These are phyloP conservation scores for Aspidiotus destructor DNA, from an alignment of 2,888 invertebrate species.

Conservation along the genomic window DNA sequence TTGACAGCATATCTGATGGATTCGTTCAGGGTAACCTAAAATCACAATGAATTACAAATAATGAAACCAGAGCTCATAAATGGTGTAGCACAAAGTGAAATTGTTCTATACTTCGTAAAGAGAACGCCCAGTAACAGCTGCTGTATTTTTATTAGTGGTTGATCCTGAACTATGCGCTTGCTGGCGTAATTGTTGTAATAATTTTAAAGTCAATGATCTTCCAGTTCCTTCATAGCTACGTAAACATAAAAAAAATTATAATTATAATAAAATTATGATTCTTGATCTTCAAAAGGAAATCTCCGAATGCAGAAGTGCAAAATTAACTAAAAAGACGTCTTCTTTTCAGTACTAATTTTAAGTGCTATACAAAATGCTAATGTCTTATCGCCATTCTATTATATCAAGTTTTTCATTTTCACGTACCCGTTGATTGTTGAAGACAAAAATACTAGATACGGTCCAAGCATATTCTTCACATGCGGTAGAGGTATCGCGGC, in stretches of 20 bases:
- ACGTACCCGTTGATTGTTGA: conserved; percentile 85
- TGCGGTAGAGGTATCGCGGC: conserved; percentile 94
- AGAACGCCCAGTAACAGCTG: conserved; percentile 5
- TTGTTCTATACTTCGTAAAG: conserved; percentile 13
- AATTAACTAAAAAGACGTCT: not conserved
- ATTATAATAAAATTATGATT: not conserved
- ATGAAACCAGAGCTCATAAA: not conserved
- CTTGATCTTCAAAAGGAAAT: not conserved
- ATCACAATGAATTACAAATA: not conserved
- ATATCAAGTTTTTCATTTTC: too few species aligned
- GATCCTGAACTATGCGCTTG: conserved; percentile 50
- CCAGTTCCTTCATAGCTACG: conserved; percentile 90
- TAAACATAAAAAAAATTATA: conserved; percentile 12
- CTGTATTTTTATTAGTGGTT: conserved; percentile 42
- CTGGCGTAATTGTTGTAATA: conserved; percentile 74
- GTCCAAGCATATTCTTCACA: conserved; percentile 79
- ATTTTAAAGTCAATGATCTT: conserved; percentile 84
- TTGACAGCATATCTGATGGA: conserved; percentile 85
- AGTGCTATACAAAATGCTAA: too few species aligned
- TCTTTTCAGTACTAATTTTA: too few species aligned
- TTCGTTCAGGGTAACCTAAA: conserved; percentile 72
- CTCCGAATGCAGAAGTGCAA: not conserved
- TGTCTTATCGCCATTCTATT: too few species aligned
- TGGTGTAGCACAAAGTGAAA: not conserved
- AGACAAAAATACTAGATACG: conserved; percentile 87